A percentile compares a stretch with the other conserved stretches of the same genome.
Conservation (phyloP, 1,140 invertebrate genomes). For the Euwallacea similis region DNA sequence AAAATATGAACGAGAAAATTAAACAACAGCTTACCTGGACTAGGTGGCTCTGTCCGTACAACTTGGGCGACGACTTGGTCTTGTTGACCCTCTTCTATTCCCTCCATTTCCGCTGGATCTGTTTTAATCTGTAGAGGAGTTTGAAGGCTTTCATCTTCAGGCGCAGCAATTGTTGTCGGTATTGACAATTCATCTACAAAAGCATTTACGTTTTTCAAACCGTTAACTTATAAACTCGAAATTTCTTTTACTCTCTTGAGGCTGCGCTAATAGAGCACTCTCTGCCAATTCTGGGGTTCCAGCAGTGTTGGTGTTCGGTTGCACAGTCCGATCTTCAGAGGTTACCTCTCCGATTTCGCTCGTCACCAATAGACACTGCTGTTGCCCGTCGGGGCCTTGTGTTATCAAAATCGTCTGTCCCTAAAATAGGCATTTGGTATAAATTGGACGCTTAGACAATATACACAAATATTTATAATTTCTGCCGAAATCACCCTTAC, state of each 20-base stretch:
- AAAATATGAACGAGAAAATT: background rate
- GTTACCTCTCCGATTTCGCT: conserved; percentile 59
- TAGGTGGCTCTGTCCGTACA: conserved; percentile 76
- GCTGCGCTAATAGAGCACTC: background rate
- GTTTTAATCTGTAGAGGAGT: conserved; percentile 43
- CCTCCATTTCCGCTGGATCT: conserved; percentile 49
- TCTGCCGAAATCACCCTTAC: conserved; percentile 1
- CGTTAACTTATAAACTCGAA: background rate
- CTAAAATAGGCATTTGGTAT: conserved; percentile 46
- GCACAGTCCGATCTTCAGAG: conserved; percentile 29
- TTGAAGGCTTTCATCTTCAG: conserved; percentile 17
- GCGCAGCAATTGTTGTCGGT: conserved; percentile 8
- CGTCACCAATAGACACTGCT: conserved; percentile 72
- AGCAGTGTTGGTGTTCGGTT: conserved; percentile 26
- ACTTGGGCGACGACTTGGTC: conserved; percentile 79
- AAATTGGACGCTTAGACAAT: background rate
- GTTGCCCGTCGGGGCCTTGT: conserved; percentile 65
- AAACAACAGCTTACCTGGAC: conserved; percentile 63
- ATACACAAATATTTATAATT: too few species aligned
- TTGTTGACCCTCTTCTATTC: conserved; percentile 57
- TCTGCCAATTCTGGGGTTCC: conserved; percentile 18
- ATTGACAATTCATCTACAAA: conserved; percentile 48
- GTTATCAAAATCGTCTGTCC: conserved; percentile 73
- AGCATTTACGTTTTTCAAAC: background rate
- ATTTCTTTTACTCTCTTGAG: conserved; percentile 1